Percentiles rank a stretch among this genome's conserved stretches.
phyloP scores from a whole-genome alignment of 2,797 vertebrate genomes.

The Oreonectes daqikongensis region DNA sequence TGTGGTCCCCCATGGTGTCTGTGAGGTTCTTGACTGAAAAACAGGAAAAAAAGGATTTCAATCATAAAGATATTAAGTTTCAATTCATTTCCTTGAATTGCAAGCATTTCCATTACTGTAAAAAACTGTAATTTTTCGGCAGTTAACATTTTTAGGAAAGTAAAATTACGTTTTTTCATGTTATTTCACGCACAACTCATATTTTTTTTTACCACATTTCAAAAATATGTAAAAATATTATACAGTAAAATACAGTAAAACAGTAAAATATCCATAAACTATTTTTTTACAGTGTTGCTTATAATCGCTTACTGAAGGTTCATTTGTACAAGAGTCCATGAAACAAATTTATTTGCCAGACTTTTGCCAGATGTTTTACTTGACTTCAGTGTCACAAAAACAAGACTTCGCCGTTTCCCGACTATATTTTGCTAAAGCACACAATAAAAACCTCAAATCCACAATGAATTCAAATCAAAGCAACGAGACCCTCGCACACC shows the following conservation, averaged over 20 bases:
- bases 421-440: neutral
- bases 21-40: neutral
- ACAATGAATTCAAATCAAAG: conserved; percentile 15
- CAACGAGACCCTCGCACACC: neutral
- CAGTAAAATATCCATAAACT: too few relatives aligned
- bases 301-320: neutral
- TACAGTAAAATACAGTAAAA: too few relatives aligned
- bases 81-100: too few relatives aligned
- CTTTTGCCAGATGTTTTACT: conserved; percentile 5
- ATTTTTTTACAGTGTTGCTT: too few relatives aligned
- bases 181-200: too few relatives aligned
- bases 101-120: too few relatives aligned
- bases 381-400: neutral
- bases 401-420: neutral
- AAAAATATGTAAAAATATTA: too few relatives aligned
- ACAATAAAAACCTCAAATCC: conserved; percentile 13
- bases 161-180: too few relatives aligned
- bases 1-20: neutral
- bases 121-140: too few relatives aligned
- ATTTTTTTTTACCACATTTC: too few relatives aligned
- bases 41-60: neutral
- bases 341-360: neutral
- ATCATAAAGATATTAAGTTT: too few relatives aligned
- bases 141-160: too few relatives aligned
- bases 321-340: neutral